Evolutionary conservation across 2,113 vertebrate genomes (phyloP).

Genomic region (Pan troglodytes): DNA sequence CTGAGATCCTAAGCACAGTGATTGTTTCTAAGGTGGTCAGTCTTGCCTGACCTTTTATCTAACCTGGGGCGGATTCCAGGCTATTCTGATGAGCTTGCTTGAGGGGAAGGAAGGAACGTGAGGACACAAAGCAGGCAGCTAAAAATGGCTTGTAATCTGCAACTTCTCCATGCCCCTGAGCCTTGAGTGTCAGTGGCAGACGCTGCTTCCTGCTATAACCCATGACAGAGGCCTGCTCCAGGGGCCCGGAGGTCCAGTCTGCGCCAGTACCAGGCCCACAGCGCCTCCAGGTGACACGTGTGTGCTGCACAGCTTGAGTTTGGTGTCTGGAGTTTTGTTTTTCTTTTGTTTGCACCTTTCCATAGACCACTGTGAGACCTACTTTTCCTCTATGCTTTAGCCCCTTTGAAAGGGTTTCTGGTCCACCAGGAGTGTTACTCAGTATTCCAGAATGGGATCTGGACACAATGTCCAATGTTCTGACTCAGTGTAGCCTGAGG

Average conservation of each 20-base stretch:
- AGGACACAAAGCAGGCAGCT: fast-evolving
- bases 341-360: fast-evolving
- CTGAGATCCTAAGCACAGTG: fast-evolving
- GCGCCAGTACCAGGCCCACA: fast-evolving
- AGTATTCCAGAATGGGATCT: background rate
- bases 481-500: fast-evolving
- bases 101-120: background rate
- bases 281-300: fast-evolving
- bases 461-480: background rate
- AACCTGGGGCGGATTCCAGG: background rate
- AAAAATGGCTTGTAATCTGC: fast-evolving
- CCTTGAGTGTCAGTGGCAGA: fast-evolving
- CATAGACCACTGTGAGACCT: fast-evolving
- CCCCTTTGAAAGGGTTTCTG: background rate
- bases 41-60: fast-evolving
- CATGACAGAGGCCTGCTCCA: fast-evolving
- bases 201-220: fast-evolving
- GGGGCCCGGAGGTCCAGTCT: background rate
- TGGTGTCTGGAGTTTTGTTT: fast-evolving
- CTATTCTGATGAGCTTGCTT: background rate
- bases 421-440: background rate
- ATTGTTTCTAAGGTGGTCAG: background rate
- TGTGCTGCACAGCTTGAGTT: background rate
- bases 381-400: fast-evolving
- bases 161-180: no score